phyloP scores from a whole-genome alignment of 2,113 vertebrate species.

The Penelope pileata region DNA sequence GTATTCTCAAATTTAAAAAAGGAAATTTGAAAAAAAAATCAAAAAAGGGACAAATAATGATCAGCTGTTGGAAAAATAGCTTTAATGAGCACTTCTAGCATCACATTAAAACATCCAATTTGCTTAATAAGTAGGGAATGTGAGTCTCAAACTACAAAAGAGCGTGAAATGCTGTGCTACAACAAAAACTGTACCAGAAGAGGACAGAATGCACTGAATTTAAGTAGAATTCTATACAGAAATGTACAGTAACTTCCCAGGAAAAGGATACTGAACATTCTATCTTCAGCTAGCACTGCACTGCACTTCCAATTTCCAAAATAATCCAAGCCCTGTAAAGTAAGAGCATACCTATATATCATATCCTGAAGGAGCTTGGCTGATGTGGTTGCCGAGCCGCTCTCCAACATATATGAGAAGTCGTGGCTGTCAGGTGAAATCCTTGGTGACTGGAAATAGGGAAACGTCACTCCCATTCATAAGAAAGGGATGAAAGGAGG shows the following conservation, averaged over 20 bases:
- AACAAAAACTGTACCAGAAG: conserved; percentile 19
- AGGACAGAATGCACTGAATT: neutral
- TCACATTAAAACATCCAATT: conserved; percentile 60
- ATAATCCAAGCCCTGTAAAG: neutral
- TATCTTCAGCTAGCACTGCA: neutral
- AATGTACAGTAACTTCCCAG: neutral
- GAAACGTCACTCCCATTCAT: no score
- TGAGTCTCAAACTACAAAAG: conserved; percentile 56
- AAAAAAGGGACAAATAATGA: conserved; percentile 55
- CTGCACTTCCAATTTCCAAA: neutral
- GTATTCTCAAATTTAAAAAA: neutral
- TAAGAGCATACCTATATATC: neutral
- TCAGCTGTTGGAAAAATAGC: conserved; percentile 67
- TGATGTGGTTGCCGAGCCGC: no score
- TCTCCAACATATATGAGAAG: no score
- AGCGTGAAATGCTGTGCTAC: conserved; percentile 4
- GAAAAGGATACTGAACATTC: neutral
- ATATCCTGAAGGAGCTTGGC: no score
- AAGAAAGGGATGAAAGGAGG: no score
- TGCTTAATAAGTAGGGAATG: conserved; percentile 62
- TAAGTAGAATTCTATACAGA: neutral
- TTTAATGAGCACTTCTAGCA: conserved; percentile 66
- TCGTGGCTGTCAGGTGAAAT: no score
- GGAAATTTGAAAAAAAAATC: neutral
- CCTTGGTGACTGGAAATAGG: no score